phyloP scores from a whole-genome alignment of 2,113 vertebrate species.

The Mormoops blainvillei region DNA sequence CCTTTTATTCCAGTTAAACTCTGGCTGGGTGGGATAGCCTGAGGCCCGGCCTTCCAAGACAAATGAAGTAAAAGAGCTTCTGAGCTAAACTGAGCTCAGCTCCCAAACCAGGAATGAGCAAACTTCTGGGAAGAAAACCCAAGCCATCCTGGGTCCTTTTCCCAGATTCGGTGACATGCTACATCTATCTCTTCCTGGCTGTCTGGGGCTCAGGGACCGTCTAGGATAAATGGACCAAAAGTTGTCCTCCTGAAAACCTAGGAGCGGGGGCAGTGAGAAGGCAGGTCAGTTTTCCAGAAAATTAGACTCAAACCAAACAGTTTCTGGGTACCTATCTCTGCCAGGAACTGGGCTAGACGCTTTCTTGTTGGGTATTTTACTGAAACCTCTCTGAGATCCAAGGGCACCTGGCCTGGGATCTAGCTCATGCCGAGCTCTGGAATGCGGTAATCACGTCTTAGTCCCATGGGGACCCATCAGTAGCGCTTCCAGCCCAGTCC shows the following conservation, averaged over 20 bases:
- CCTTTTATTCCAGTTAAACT: conserved; percentile 54
- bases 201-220: neutral
- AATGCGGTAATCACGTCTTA: neutral
- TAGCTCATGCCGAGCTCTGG: neutral
- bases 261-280: neutral
- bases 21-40: conserved; percentile 25
- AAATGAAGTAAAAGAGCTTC: neutral
- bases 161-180: neutral
- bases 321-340: neutral
- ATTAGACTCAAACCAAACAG: neutral
- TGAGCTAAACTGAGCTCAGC: neutral
- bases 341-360: neutral
- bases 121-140: neutral
- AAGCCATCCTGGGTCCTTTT: neutral
- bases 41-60: neutral
- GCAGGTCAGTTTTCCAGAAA: neutral
- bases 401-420: neutral
- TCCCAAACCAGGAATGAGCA: neutral
- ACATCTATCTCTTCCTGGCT: neutral
- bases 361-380: neutral
- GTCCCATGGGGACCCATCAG: neutral
- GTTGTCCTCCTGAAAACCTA: neutral
- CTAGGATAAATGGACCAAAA: neutral
- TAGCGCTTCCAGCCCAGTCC: neutral
- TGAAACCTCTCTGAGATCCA: neutral